Conservation (phyloP, 2,888 invertebrate genomes). For the Drosophila leonis region DNA sequence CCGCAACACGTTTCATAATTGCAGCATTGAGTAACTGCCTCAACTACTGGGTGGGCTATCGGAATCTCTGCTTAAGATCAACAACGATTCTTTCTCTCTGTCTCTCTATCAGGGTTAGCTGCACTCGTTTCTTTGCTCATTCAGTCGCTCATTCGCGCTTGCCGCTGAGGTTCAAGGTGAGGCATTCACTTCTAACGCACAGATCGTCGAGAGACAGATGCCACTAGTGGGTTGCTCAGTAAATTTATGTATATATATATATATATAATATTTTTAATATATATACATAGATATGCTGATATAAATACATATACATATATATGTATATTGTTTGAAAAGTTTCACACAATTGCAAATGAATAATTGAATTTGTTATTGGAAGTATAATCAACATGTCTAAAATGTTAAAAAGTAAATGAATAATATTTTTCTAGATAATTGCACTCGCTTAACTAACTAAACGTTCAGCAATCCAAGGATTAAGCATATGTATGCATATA, state of each 20-base stretch:
- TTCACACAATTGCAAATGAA: not conserved
- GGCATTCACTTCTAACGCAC: constrained; percentile 68
- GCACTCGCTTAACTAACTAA: not conserved
- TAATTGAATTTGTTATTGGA: not conserved
- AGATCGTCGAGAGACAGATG: constrained; percentile 29
- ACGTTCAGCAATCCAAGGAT: not conserved
- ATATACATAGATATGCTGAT: not conserved
- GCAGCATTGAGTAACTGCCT: constrained; percentile 57
- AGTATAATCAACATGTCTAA: not conserved
- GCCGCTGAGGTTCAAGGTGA: constrained; percentile 69
- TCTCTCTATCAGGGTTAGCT: constrained; percentile 56
- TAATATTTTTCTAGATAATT: not conserved
- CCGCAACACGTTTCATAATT: constrained; percentile 77
- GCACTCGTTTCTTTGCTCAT: constrained; percentile 13
- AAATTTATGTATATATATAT: constrained; percentile 6
- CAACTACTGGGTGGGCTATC: constrained; percentile 55
- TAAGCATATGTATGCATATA: not conserved
- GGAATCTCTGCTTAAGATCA: constrained; percentile 36
- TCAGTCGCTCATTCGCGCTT: constrained; percentile 20
- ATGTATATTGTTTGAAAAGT: too few species aligned
- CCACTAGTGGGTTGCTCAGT: constrained; percentile 32
- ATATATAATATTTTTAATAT: not conserved
- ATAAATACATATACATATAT: not conserved
- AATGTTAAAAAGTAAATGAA: not conserved
- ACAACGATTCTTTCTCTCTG: constrained; percentile 16